Base-by-base conservation (phyloP, 2,113 vertebrate genomes). In the Xenus cinereus region DNA sequence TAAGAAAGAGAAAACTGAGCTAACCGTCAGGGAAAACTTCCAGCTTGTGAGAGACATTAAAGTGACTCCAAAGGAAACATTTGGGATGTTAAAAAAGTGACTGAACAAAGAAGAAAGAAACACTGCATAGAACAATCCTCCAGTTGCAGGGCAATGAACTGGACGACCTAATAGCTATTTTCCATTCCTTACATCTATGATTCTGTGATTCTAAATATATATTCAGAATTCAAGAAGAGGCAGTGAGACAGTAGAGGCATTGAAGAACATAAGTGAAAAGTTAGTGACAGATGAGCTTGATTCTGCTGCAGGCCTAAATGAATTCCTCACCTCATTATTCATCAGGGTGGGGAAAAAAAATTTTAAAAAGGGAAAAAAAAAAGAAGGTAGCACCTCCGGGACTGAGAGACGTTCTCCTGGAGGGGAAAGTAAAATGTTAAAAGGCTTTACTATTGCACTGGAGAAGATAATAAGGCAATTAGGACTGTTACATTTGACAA, bases 391-490 rank as follows among this genome's bases (percentile, higher is more conserved):
- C 74, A 74, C 92, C 95, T 82, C 83, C 7, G 23, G 84, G 80
- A 96, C 90, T 77, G 32, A 92, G 83, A 96, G 53, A 93, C 59
- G 74, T 90, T 94, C 71, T 96, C 95, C 93, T 97, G 77, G 74
- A 97, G 86, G 95, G 92, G 77, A 97, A 97, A 97, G 80, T 85
- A 94, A 96, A 96, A 97, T 94, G 92, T 97, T 96, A 97, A 97
- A 97, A 97, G 91, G 90, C 88, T 95, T 96, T 91, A 53, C 89
- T 92, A 84, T 94, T 85, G 54, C 94, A 68, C 80, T 93, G 86
- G 84, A 91, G 88, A 97, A 97, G 90, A 96, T 97, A 96, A 97
- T 93, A 97, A 96, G 93, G 96, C 94, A 97, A 97, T 97, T 97
- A 97, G 94, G 83, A 96, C 56, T 83, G 94, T 91, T 95, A 92